These are phyloP conservation scores for Venusia cambrica DNA, from an alignment of 2,888 invertebrate species.

Conservation along the genomic window DNA sequence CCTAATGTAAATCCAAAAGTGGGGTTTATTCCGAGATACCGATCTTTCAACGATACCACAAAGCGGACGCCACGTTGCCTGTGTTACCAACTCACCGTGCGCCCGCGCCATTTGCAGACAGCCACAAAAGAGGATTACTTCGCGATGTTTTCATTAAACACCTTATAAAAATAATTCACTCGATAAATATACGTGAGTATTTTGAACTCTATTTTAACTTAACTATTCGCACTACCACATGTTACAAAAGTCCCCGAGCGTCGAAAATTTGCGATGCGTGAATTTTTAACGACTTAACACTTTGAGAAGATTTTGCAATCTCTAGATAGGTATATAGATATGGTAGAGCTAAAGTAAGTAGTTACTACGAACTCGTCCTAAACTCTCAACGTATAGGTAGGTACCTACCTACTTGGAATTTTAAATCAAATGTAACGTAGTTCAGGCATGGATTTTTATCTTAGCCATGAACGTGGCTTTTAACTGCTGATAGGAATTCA, in stretches of 20 bases:
- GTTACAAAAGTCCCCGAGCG: conserved; percentile 17
- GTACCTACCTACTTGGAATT: too few species aligned
- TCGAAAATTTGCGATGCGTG: conserved; percentile 52
- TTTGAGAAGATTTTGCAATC: conserved; percentile 44
- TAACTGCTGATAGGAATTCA: too few species aligned
- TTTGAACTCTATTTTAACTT: conserved; percentile 29
- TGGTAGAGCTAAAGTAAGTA: too few species aligned
- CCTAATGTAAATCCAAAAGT: conserved; percentile 24
- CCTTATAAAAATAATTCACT: conserved; percentile 34
- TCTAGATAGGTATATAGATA: too few species aligned
- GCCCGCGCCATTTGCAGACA: conserved; percentile 32
- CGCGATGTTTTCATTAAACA: conserved; percentile 68
- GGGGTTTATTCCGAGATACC: conserved; percentile 60
- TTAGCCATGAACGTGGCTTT: too few species aligned
- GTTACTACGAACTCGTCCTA: too few species aligned
- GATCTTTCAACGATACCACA: conserved; percentile 50
- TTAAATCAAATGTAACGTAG: too few species aligned
- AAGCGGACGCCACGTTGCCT: conserved; percentile 35
- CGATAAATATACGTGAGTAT: conserved; percentile 10
- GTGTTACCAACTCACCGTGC: conserved; percentile 48
- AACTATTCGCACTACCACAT: too few species aligned
- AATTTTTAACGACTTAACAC: conserved; percentile 63
- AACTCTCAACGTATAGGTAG: too few species aligned
- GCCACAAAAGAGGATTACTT: conserved; percentile 58
- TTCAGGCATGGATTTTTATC: too few species aligned